phyloP scores from a whole-genome alignment of 2,888 invertebrate species.

The Orchesellides sinensis region DNA sequence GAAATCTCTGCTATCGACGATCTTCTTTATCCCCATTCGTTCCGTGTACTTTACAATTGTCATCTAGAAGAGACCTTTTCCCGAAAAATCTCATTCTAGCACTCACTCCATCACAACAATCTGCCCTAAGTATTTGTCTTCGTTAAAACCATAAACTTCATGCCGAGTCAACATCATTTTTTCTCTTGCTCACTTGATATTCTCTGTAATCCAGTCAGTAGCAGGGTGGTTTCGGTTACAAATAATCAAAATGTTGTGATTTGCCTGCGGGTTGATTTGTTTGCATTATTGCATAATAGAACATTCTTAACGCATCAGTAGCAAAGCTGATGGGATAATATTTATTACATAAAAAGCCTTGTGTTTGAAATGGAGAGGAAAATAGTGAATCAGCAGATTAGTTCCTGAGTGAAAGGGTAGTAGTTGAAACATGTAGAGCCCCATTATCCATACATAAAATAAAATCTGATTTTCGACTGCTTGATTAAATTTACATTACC shows the following conservation, averaged over 20 bases:
- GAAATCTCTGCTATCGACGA: conserved; percentile 11
- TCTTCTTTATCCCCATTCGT: conserved; percentile 34
- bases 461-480: conserved; percentile 44
- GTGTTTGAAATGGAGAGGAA: conserved; percentile 6
- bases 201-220: conserved; percentile 38
- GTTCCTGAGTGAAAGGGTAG: conserved; percentile 38
- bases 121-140: conserved; percentile 63
- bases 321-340: neutral
- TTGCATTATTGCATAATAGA: conserved; percentile 11
- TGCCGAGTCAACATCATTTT: conserved; percentile 48
- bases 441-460: conserved; percentile 35
- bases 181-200: conserved; percentile 13
- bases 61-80: conserved; percentile 47
- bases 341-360: neutral
- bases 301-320: conserved; percentile 17
- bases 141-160: conserved; percentile 62
- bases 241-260: conserved; percentile 63
- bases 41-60: conserved; percentile 54
- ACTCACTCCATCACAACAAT: conserved; percentile 66
- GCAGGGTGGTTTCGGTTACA: conserved; percentile 37
- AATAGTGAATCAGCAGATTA: conserved; percentile 2
- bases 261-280: conserved; percentile 34
- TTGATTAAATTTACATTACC: conserved; percentile 60
- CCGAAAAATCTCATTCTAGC: conserved; percentile 33
- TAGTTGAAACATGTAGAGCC: neutral